Percentiles rank a stretch among this genome's conserved stretches.
Evolutionary conservation across 2,797 vertebrate species (phyloP).

Genomic region (Acropternis orthonyx): DNA sequence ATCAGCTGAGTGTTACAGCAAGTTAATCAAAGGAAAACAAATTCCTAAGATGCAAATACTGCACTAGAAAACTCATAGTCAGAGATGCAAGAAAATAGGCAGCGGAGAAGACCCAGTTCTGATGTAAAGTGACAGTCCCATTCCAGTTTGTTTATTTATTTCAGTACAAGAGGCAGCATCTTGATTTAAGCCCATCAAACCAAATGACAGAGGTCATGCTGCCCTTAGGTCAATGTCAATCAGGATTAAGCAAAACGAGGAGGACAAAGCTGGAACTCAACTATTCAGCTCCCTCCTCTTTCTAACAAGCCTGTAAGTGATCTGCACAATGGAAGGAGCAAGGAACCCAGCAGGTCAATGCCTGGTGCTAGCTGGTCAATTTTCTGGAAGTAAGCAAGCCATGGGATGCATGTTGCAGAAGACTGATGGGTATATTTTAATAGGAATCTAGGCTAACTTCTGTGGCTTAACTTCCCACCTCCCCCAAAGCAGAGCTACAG

Average conservation of each 20-base stretch:
- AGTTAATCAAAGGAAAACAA: slow-evolving; percentile 15
- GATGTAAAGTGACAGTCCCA: background rate
- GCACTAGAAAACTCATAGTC: background rate
- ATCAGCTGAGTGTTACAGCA: background rate
- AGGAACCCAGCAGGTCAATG: background rate
- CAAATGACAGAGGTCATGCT: background rate
- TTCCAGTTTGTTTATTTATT: background rate
- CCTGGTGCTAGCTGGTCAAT: background rate
- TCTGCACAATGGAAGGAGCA: background rate
- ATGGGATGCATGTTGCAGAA: accelerated
- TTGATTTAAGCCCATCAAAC: background rate
- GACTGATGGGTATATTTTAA: background rate
- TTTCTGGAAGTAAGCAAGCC: background rate
- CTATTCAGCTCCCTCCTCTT: background rate
- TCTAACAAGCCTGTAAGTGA: background rate
- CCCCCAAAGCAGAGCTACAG: background rate
- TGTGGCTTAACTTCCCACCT: background rate
- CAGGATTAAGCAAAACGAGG: background rate
- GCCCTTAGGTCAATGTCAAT: background rate
- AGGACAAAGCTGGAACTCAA: background rate
- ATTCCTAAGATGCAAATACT: background rate
- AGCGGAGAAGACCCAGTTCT: background rate
- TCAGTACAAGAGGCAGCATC: background rate
- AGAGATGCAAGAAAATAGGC: background rate
- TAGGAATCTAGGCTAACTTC: background rate